These are phyloP conservation scores for Coelogynopora nodosa DNA, from an alignment of 2,888 invertebrate species.

Conservation along the genomic window DNA sequence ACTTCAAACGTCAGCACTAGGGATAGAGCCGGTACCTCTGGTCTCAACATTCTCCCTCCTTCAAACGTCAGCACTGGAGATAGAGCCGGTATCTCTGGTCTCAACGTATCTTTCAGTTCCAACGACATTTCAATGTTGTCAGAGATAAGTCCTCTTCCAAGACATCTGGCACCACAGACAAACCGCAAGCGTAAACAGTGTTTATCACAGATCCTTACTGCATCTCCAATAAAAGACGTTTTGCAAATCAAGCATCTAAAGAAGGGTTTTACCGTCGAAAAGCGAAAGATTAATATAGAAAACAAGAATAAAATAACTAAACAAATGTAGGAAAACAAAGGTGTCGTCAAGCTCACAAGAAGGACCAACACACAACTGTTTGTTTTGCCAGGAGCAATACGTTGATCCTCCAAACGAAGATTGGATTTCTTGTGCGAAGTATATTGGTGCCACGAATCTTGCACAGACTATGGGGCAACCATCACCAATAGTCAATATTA, in stretches of 20 bases:
- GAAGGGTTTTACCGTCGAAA: not conserved
- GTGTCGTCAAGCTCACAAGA: not conserved
- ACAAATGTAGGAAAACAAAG: slow-evolving; percentile 6
- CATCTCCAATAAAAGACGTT: not conserved
- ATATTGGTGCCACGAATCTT: slow-evolving; percentile 11
- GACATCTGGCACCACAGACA: not conserved
- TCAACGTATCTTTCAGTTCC: slow-evolving; percentile 9
- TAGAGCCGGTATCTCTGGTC: not conserved
- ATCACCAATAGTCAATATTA: not conserved
- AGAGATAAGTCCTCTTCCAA: not conserved
- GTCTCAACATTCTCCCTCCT: too few species aligned
- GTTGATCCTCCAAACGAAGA: not conserved
- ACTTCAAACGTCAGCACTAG: not conserved
- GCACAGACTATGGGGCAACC: slow-evolving; percentile 12
- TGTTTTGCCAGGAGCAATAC: not conserved
- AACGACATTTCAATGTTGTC: not conserved
- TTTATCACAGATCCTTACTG: not conserved
- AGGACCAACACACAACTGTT: not conserved
- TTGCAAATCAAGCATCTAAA: not conserved
- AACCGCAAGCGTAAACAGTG: not conserved
- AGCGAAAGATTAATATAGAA: not conserved
- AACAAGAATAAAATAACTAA: not conserved
- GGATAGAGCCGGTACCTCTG: not conserved
- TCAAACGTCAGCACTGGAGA: not conserved
- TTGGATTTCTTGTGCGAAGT: slow-evolving; percentile 21